Evolutionary conservation across 2,113 vertebrate species (phyloP).

Genomic region (Macrotus californicus): DNA sequence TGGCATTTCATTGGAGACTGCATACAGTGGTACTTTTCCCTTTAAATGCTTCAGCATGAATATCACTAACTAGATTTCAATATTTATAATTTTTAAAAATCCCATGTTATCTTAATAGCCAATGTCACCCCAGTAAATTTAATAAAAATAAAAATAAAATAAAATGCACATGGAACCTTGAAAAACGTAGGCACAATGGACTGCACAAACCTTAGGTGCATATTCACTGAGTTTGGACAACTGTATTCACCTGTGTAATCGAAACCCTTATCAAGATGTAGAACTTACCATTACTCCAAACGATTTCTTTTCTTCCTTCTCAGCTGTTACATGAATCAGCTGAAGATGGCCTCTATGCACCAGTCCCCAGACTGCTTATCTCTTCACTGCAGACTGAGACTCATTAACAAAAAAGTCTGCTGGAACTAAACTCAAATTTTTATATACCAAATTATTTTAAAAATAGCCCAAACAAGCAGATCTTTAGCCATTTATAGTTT

Average conservation of each 20-base stretch:
- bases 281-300: neutral
- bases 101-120: neutral
- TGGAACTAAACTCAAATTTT: neutral
- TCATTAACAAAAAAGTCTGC: neutral
- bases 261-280: neutral
- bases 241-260: neutral
- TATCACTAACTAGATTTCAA: neutral
- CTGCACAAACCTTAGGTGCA: neutral
- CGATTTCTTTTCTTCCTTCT: neutral
- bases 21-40: neutral
- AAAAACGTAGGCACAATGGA: neutral
- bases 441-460: neutral
- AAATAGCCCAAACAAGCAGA: neutral
- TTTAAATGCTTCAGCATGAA: neutral
- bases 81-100: neutral
- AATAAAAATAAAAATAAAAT: neutral
- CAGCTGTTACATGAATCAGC: neutral
- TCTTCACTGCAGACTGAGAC: neutral
- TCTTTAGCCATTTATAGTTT: neutral
- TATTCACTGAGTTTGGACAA: neutral
- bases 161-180: neutral
- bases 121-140: neutral
- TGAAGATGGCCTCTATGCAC: neutral
- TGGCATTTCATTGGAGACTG: neutral
- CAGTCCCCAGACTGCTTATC: neutral